phyloP scores from a whole-genome alignment of 1,140 invertebrate genomes.

The Geopemphigus sp. region DNA sequence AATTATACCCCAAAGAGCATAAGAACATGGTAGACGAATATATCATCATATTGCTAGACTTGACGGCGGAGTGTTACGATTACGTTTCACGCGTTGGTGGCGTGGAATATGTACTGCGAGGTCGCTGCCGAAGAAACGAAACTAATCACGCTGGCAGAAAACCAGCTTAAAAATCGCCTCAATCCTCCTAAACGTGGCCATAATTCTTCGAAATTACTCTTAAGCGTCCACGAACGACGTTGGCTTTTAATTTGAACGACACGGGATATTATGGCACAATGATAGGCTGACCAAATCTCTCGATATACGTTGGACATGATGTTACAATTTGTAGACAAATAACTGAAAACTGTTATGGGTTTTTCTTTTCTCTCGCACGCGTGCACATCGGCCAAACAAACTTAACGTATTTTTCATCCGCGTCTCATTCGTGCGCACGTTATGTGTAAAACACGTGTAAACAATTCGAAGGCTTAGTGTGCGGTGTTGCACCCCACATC shows the following conservation, averaged over 20 bases:
- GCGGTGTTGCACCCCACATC: not conserved
- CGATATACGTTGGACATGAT: too few species aligned
- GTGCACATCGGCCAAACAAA: too few species aligned
- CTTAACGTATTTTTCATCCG: too few species aligned
- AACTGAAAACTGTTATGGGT: too few species aligned
- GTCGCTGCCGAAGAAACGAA: too few species aligned
- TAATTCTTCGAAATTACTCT: slow-evolving; percentile 22
- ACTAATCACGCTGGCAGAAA: not conserved
- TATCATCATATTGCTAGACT: too few species aligned
- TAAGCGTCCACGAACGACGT: not conserved
- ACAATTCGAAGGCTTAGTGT: not conserved
- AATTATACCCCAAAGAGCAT: too few species aligned
- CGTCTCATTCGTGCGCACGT: not conserved
- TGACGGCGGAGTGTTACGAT: not conserved
- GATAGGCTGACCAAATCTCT: too few species aligned
- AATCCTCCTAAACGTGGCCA: not conserved
- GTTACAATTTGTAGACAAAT: too few species aligned
- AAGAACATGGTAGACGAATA: too few species aligned
- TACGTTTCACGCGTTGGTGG: not conserved
- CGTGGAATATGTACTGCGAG: too few species aligned
- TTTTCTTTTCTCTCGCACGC: too few species aligned
- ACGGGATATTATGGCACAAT: not conserved
- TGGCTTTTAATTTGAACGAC: slow-evolving; percentile 22
- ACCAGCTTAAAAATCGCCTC: slow-evolving; percentile 21
- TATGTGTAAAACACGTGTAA: not conserved